A percentile compares a stretch with the other conserved stretches of the same genome.
These are phyloP conservation scores for Herpetotheres cachinnans DNA, from an alignment of 2,113 vertebrate species.

Conservation along the genomic window DNA sequence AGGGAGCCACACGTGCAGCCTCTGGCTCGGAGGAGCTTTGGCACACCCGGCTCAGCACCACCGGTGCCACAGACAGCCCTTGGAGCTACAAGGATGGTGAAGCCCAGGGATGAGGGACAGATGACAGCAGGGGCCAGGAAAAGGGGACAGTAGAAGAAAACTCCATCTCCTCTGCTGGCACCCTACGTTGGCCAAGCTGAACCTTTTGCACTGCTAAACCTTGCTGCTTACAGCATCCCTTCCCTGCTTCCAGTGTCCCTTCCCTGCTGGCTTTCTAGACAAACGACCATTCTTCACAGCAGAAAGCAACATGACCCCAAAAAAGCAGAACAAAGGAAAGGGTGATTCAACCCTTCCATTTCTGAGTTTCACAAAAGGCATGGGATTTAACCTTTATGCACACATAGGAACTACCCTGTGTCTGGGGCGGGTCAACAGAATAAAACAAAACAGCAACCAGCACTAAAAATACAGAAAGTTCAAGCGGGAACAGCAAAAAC, in stretches of 20 bases:
- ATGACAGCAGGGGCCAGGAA: background rate
- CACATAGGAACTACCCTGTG: background rate
- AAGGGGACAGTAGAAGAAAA: background rate
- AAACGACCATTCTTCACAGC: background rate
- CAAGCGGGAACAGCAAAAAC: background rate
- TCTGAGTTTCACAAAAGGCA: background rate
- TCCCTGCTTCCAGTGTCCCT: background rate
- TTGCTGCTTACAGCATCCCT: background rate
- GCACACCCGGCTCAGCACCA: background rate
- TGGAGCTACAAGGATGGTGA: background rate
- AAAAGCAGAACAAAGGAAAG: background rate
- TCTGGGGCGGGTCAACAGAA: background rate
- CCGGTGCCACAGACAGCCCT: background rate
- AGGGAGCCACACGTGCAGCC: rapidly evolving
- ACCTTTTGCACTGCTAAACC: background rate
- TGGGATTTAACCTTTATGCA: background rate
- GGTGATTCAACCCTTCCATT: background rate
- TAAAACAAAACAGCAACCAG: background rate
- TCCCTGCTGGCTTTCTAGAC: background rate
- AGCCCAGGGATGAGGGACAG: background rate
- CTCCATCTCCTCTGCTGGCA: background rate
- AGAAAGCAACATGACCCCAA: background rate
- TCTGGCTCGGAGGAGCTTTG: background rate
- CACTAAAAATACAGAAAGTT: background rate
- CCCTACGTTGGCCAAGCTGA: background rate